Conservation (phyloP, 2,113 vertebrate genomes). For the Calidris pugnax region DNA sequence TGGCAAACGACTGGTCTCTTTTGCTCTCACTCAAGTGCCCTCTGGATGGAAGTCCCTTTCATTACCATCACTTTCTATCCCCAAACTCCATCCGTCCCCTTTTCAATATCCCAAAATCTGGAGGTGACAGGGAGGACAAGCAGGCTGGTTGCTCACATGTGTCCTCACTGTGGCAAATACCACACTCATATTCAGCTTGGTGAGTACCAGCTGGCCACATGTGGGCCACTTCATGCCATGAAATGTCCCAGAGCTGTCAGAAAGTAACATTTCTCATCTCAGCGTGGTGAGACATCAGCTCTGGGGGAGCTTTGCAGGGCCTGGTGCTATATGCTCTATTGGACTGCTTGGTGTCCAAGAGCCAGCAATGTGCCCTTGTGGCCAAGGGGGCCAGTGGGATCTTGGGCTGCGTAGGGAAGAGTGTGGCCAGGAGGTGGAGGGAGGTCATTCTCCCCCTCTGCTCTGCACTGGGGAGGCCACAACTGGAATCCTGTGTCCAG, state of each 20-base stretch:
- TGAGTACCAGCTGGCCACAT: neutral
- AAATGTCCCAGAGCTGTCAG: neutral
- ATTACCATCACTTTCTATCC: neutral
- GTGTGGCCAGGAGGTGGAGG: too few species aligned
- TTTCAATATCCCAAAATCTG: neutral
- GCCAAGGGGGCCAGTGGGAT: too few species aligned
- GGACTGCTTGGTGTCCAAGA: neutral
- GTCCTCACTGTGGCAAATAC: neutral
- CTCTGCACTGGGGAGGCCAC: too few species aligned
- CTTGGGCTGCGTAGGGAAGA: too few species aligned
- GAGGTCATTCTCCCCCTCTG: too few species aligned
- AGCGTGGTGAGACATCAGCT: neutral
- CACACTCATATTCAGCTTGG: neutral
- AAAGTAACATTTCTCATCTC: neutral
- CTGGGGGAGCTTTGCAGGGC: neutral
- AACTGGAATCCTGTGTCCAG: too few species aligned
- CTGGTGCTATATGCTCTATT: fast-evolving
- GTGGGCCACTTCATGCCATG: neutral
- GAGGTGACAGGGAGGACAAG: neutral
- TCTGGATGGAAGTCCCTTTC: neutral
- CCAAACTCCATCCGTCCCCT: neutral
- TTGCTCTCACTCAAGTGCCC: neutral
- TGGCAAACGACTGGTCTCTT: neutral
- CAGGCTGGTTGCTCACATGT: neutral
- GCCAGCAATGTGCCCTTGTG: too few species aligned